These are phyloP conservation scores for Pterois miles DNA, from an alignment of 2,797 vertebrate genomes.

Conservation along the genomic window DNA sequence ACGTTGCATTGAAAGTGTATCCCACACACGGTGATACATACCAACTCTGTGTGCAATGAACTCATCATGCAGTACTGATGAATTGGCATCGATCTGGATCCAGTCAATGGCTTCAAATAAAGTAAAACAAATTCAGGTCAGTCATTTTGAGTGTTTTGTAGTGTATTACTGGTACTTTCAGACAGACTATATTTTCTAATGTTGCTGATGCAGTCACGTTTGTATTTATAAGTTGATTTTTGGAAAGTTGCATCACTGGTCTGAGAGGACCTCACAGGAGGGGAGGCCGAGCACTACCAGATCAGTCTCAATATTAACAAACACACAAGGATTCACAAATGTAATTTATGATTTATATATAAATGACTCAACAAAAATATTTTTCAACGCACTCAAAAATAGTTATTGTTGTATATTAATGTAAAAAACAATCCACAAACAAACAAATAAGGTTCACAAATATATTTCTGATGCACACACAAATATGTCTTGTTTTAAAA, in stretches of 20 bases:
- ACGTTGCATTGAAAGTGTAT: background rate
- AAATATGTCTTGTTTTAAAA: no score
- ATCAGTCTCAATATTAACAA: no score
- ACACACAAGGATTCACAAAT: no score
- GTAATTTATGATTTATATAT: no score
- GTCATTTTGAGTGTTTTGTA: no score
- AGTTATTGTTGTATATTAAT: no score
- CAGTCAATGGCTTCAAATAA: slow-evolving; percentile 92
- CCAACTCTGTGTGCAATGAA: slow-evolving; percentile 97
- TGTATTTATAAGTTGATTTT: background rate
- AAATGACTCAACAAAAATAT: no score
- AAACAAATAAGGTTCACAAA: no score
- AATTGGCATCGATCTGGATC: slow-evolving; percentile 99
- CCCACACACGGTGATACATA: slow-evolving; percentile 70
- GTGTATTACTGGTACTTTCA: background rate
- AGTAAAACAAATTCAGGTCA: background rate
- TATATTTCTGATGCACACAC: no score
- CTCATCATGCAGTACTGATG: slow-evolving; percentile 96
- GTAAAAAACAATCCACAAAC: no score
- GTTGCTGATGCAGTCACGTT: background rate
- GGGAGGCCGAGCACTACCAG: background rate
- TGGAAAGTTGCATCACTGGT: background rate
- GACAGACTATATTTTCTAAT: background rate
- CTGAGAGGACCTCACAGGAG: background rate
- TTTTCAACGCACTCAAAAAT: no score